Evolutionary conservation across 2,113 vertebrate species (phyloP).

Genomic region (Baryphthengus martii): DNA sequence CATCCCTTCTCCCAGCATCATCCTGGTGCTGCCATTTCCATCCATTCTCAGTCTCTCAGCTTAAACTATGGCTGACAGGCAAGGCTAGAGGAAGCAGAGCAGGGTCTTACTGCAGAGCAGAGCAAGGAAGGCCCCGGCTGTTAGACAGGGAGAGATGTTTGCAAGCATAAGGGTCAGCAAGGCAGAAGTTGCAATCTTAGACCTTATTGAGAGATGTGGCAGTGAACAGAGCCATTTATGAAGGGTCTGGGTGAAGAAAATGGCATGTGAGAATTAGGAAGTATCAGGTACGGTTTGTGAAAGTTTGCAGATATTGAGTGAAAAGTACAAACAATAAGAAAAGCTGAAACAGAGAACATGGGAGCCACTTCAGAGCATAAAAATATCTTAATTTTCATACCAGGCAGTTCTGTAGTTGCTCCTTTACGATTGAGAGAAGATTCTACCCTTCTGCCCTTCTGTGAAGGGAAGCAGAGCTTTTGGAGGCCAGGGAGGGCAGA

Average conservation of each 20-base stretch:
- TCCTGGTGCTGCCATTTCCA: background rate
- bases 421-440: background rate
- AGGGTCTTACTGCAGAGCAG: fast-evolving
- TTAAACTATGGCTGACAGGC: background rate
- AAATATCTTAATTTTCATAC: background rate
- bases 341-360: background rate
- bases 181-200: background rate
- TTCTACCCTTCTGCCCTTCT: background rate
- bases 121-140: background rate
- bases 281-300: background rate
- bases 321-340: background rate
- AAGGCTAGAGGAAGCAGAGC: background rate
- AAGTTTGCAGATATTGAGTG: background rate
- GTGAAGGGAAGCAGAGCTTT: background rate
- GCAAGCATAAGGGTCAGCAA: background rate
- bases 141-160: background rate
- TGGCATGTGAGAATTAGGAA: background rate
- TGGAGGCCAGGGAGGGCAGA: background rate
- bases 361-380: background rate
- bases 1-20: background rate
- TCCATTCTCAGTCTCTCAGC: background rate
- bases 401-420: background rate
- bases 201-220: background rate
- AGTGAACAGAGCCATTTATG: background rate
- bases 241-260: background rate